Conservation (phyloP, 2,797 vertebrate species). For the Lagorchestes hirsutus region DNA sequence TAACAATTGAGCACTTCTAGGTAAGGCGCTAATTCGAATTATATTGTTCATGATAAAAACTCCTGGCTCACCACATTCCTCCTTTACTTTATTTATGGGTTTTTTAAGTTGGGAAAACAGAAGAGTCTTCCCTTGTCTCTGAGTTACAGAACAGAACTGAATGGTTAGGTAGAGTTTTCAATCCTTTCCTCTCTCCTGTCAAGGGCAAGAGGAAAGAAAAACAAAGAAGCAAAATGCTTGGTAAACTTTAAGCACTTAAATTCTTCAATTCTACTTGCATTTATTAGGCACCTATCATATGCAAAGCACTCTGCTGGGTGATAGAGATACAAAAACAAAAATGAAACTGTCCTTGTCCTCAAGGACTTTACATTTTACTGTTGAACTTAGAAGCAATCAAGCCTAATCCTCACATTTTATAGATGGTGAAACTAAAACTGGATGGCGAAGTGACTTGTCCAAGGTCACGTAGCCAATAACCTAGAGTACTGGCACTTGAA, state of each 20-base stretch:
- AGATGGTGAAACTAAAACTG: no score
- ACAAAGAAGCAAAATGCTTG: not conserved
- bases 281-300: not conserved
- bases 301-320: not conserved
- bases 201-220: not conserved
- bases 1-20: constrained; percentile 59
- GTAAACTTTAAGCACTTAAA: not conserved
- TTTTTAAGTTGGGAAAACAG: constrained; percentile 37
- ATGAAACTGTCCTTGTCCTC: no score
- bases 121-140: not conserved
- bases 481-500: no score
- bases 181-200: not conserved
- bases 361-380: no score
- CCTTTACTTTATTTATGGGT: constrained; percentile 37
- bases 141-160: not conserved
- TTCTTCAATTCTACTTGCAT: not conserved
- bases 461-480: no score
- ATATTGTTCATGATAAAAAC: constrained; percentile 31
- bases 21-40: constrained; percentile 57
- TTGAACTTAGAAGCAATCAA: no score
- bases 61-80: not conserved
- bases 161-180: constrained; percentile 11
- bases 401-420: no score
- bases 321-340: not conserved
- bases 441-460: no score